Evolutionary conservation across 23 tunicate genomes (phyloP).

Genomic region (Clavelina lepadiformis): DNA sequence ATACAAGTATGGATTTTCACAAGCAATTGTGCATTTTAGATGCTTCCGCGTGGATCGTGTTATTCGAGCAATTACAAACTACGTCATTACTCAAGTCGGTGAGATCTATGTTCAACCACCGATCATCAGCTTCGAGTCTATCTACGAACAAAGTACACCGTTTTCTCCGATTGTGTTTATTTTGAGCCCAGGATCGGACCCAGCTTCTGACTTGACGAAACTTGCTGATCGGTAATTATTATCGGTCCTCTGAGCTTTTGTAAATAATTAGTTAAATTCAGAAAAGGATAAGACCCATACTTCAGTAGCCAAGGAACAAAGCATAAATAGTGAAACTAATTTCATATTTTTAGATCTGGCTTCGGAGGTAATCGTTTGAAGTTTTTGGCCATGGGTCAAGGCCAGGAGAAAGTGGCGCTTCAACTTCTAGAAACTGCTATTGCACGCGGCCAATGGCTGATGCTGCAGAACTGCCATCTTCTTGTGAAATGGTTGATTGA

Average conservation of each 20-base stretch:
- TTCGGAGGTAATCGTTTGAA: constrained; percentile 90
- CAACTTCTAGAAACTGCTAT: constrained; percentile 95
- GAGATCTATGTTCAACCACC: constrained; percentile 98
- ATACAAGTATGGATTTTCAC: not conserved
- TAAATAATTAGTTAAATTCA: no score
- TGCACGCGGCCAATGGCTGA: constrained; percentile 98
- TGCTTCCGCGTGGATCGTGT: constrained; percentile 99
- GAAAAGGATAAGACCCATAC: no score
- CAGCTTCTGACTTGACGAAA: constrained; percentile 92
- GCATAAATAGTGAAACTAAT: no score
- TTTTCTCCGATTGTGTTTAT: constrained; percentile 98
- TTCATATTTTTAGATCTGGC: constrained; percentile 45
- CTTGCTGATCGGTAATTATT: constrained; percentile 95
- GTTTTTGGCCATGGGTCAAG: constrained; percentile 99
- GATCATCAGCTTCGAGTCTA: constrained; percentile 96
- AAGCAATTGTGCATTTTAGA: no score
- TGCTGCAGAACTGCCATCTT: constrained; percentile 99
- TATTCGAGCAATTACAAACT: constrained; percentile 91
- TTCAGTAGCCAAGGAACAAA: no score
- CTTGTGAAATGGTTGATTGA: constrained; percentile 98
- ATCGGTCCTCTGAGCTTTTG: no score
- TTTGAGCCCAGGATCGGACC: constrained; percentile 97
- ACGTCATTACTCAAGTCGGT: constrained; percentile 91
- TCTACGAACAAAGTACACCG: constrained; percentile 93
- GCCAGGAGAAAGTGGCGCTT: constrained; percentile 96